Evolutionary conservation across 2,113 vertebrate species (phyloP), one percentile per base, ranked within the genome.

Genomic region (Cryptoleucopteryx plumbea): DNA sequence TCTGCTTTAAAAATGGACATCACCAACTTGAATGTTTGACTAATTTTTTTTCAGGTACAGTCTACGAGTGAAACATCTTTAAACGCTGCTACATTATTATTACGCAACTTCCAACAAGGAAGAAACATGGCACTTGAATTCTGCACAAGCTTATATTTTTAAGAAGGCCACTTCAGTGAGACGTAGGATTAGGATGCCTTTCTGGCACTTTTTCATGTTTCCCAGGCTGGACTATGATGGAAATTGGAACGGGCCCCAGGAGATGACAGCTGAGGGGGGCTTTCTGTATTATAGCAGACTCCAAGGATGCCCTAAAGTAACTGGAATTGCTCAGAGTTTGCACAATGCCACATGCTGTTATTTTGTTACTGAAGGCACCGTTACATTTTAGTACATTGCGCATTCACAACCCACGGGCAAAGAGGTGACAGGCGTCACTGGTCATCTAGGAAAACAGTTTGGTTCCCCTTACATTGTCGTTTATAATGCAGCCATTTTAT

Each of bases 261-360:
- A 95, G 83, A 94, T 82, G 89, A 91, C 61, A 90, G 62, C 66
- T 73, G 61, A 78, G 23, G 47, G 48, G 34, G 12, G 23, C 29
- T 88, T 84, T 91, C 89, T 70, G 34, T 74, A 68, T 90, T 71
- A 90, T 6, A 94, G 62, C 32, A 74, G 58, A 72, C 67, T 92
- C 68, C 80, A 88, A 93, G 83, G 68, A 94, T 94, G 88, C 94
- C 93, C 74, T 86, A 82, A 93, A 78, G 75, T 95, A 92, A 96
- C 88, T 2, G 2, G 72, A 93, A 90, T 65, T 61, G 80, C 88
- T 94, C 62, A 79, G 73, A 59, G 43, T 94, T 89, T 89, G 86
- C 83, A 86, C 73, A 81, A 45, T 73, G 52, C 73, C 50, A 19
- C 88, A 90, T 53, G 61, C 83, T 95, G 79, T 93, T 96, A 77